Base-by-base conservation (phyloP, 2,113 vertebrate genomes). In the Pangasianodon gigas region DNA sequence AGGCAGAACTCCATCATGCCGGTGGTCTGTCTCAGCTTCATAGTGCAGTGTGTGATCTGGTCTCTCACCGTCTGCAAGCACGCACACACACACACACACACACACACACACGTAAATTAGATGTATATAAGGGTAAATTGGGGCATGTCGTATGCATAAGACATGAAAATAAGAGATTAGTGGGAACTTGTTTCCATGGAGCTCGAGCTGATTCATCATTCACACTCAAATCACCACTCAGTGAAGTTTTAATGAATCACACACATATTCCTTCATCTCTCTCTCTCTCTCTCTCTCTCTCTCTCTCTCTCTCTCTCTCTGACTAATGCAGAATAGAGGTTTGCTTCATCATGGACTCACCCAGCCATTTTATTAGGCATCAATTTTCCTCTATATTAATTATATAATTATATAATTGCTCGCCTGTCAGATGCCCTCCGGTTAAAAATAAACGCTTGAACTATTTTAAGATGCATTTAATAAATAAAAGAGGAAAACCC, bases 1-100 rank as follows among this genome's bases (percentile, higher is more conserved):
- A 99, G 95, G 84, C 98, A 99, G 94, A 96, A 99, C 94, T 99
- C 98, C 98, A 99, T 99, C 92, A 99, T 97, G 26, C 98, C 98
- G 0, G 98, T 99, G 84, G 98, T 99, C 96, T 99, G 98, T n/a
- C 98, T 97, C 3, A 99, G 96, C 95, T 98, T 99, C 96, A 99
- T 93, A 0, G 98, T 99, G 93, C 98, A 99, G 95, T 99, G 98
- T 82, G 97, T 99, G 96, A 99, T 99, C 96, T 99, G 98, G 94
- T 99, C 98, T 90, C 98, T 98, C 44, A 98, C 98, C 95, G 99
- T 97, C 98, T 99, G 93, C 16, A 80, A 3, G 89, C 90, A 91
- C 69, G 84, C 62, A 86, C 62, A 83, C 65, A 67, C 82, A 86
- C 75, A 88, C 84, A 87, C 44, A 79, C 67, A 86, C 75, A 87